phyloP scores from a whole-genome alignment of 2,113 vertebrate species.

The Dryoscopus gambensis region DNA sequence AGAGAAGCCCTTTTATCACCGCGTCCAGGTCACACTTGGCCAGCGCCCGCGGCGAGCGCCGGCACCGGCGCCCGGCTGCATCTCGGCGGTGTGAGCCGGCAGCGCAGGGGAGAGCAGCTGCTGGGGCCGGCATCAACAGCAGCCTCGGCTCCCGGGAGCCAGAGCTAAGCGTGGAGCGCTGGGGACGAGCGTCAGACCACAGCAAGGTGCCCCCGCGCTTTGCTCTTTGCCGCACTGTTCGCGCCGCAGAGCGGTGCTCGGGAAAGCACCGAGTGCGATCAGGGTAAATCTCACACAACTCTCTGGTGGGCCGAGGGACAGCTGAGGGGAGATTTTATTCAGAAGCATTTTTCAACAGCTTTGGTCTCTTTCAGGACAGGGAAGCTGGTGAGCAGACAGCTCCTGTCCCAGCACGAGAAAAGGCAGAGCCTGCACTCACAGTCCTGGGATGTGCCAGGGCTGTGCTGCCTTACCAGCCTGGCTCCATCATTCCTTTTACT shows the following conservation, averaged over 20 bases:
- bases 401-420: not conserved
- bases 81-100: not conserved
- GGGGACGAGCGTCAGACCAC: not conserved
- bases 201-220: accelerated
- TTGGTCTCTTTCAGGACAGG: not conserved
- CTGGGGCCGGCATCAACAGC: not conserved
- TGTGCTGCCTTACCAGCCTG: not conserved
- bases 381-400: not conserved
- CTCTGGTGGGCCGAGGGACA: accelerated
- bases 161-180: accelerated
- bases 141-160: not conserved
- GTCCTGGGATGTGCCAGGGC: not conserved
- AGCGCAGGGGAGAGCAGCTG: not conserved
- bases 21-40: not conserved
- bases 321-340: not conserved
- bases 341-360: not conserved
- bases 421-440: not conserved
- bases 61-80: not conserved
- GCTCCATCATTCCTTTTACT: not conserved
- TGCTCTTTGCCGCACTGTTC: accelerated
- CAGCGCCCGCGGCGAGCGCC: conserved; percentile 1
- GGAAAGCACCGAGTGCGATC: not conserved
- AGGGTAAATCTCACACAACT: not conserved
- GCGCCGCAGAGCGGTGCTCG: accelerated
- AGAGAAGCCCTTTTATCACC: not conserved